Conservation (phyloP, 2,113 vertebrate genomes). For the Alectura lathami region DNA sequence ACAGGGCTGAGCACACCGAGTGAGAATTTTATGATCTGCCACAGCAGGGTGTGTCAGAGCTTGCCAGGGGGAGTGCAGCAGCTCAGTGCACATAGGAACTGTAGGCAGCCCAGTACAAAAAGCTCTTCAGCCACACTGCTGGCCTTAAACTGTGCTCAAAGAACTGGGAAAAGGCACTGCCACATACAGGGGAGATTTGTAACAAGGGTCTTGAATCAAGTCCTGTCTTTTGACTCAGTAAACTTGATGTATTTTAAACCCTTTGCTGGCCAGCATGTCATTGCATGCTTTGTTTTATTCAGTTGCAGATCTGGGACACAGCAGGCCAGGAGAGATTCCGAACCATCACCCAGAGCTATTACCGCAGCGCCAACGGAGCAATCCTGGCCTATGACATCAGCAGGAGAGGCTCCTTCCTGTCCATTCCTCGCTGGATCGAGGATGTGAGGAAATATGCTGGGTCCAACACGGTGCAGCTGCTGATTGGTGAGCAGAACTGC, state of each 20-base stretch:
- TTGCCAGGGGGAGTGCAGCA: neutral
- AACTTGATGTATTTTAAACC: neutral
- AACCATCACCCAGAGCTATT: conserved; percentile 91
- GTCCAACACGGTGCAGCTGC: conserved; percentile 83
- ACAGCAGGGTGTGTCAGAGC: neutral
- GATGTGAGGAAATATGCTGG: conserved; percentile 87
- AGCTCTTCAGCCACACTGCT: neutral
- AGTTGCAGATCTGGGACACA: conserved; percentile 93
- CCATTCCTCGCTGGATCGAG: conserved; percentile 88
- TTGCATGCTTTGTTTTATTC: neutral
- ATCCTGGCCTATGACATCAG: conserved; percentile 90
- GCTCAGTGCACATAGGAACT: rapidly evolving
- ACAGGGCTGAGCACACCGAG: neutral
- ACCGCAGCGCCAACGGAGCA: conserved; percentile 88
- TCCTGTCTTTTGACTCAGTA: neutral
- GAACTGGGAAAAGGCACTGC: neutral
- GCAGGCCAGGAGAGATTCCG: conserved; percentile 90
- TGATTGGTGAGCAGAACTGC: conserved; percentile 79
- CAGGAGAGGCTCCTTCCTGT: conserved; percentile 82
- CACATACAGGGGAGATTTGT: neutral
- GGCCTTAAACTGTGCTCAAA: neutral
- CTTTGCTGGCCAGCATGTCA: neutral
- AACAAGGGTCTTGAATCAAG: neutral
- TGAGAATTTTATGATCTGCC: neutral
- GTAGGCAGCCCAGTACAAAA: neutral